Percentiles rank a stretch among this genome's conserved stretches.
Evolutionary conservation across 92 coral and sea anemone species (phyloP).

Genomic region (Porites evermanni): DNA sequence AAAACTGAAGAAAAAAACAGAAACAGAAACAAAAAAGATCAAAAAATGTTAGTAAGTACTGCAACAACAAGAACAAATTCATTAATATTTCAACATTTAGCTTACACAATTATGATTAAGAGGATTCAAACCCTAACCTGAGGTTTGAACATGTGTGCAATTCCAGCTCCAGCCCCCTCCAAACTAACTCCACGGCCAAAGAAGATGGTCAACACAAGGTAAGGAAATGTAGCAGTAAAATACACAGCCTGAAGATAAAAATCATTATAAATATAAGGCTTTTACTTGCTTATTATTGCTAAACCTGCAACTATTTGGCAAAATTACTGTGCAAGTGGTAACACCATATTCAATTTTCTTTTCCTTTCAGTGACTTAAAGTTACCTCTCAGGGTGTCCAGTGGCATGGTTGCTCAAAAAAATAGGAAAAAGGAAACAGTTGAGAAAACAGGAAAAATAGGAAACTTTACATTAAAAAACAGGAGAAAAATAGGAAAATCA

Average conservation of each 20-base stretch:
- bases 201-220: conserved; percentile 86
- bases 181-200: conserved; percentile 93
- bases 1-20: conserved; percentile 66
- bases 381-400: too few relatives aligned
- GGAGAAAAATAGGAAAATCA: too few relatives aligned
- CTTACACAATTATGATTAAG: background rate
- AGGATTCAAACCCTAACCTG: conserved; percentile 57
- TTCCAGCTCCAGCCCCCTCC: conserved; percentile 93
- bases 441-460: too few relatives aligned
- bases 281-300: too few relatives aligned
- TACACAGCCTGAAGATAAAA: conserved; percentile 84
- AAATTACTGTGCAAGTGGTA: background rate
- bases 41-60: too few relatives aligned
- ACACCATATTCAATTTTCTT: too few relatives aligned
- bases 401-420: too few relatives aligned
- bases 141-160: conserved; percentile 95
- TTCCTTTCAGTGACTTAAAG: too few relatives aligned
- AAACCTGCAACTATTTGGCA: background rate
- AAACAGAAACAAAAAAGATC: background rate
- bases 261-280: background rate
- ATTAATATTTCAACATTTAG: too few relatives aligned
- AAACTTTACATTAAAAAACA: too few relatives aligned
- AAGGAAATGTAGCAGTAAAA: conserved; percentile 95
- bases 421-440: too few relatives aligned
- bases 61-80: too few relatives aligned